These are phyloP conservation scores for Zootermopsis nevadensis DNA, from an alignment of 2,888 invertebrate species.

Conservation along the genomic window DNA sequence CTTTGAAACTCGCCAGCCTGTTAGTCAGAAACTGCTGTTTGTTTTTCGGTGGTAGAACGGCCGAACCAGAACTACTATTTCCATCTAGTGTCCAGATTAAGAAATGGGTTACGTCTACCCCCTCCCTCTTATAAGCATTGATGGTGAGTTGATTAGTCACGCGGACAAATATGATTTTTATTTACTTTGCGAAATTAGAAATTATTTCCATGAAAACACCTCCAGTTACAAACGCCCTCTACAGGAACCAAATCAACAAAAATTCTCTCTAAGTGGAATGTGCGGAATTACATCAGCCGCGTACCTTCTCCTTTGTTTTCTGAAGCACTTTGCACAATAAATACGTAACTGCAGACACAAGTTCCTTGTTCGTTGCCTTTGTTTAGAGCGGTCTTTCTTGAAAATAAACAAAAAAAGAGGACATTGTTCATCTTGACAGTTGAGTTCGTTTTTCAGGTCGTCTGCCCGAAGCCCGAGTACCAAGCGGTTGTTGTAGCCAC, in stretches of 20 bases:
- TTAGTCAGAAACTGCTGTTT: too few species aligned
- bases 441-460: slow-evolving; percentile 14
- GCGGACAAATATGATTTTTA: too few species aligned
- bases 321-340: not conserved
- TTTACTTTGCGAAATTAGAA: too few species aligned
- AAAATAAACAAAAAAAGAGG: slow-evolving; percentile 17
- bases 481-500: not conserved
- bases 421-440: slow-evolving; percentile 24
- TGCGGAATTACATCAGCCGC: not conserved
- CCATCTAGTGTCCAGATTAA: too few species aligned
- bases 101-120: too few species aligned
- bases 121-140: too few species aligned
- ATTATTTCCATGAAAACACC: not conserved
- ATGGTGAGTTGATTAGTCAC: too few species aligned
- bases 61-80: too few species aligned
- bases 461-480: not conserved
- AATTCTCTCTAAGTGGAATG: not conserved
- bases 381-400: slow-evolving; percentile 10
- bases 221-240: not conserved
- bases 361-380: slow-evolving; percentile 20
- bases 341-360: not conserved
- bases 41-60: too few species aligned
- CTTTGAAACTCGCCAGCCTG: too few species aligned
- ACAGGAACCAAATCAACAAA: not conserved
- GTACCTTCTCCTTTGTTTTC: not conserved